A percentile compares a stretch with the other conserved stretches of the same genome.
Conservation (phyloP, 2,888 invertebrate genomes). For the Carpatolechia fugitivella region DNA sequence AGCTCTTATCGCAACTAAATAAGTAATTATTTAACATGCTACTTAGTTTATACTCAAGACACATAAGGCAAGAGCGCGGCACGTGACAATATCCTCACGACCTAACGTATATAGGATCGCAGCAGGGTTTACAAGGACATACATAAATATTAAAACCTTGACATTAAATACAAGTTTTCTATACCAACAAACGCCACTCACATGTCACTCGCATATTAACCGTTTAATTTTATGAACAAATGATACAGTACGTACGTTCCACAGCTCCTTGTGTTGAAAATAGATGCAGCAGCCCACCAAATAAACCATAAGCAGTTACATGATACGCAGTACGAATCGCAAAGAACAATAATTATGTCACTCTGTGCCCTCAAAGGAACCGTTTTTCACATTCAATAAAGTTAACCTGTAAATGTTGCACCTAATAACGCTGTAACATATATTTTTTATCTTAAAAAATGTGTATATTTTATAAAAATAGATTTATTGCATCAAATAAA, state of each 20-base stretch:
- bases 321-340: slow-evolving; percentile 52
- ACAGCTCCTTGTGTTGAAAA: slow-evolving; percentile 52
- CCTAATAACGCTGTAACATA: no score
- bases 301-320: slow-evolving; percentile 69
- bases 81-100: neutral
- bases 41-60: no score
- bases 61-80: neutral
- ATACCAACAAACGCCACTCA: neutral
- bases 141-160: slow-evolving; percentile 3
- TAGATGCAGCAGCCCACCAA: slow-evolving; percentile 61
- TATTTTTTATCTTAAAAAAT: no score
- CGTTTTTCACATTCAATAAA: neutral
- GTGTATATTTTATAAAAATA: no score
- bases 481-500: no score
- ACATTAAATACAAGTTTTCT: neutral
- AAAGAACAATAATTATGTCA: neutral
- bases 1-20: no score
- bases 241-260: slow-evolving; percentile 34
- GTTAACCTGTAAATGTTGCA: no score
- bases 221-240: neutral
- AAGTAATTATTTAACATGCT: no score
- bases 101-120: neutral
- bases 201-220: neutral
- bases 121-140: neutral
- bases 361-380: neutral